Base-by-base conservation (phyloP, 2,113 vertebrate genomes). In the Atherinomorus stipes region DNA sequence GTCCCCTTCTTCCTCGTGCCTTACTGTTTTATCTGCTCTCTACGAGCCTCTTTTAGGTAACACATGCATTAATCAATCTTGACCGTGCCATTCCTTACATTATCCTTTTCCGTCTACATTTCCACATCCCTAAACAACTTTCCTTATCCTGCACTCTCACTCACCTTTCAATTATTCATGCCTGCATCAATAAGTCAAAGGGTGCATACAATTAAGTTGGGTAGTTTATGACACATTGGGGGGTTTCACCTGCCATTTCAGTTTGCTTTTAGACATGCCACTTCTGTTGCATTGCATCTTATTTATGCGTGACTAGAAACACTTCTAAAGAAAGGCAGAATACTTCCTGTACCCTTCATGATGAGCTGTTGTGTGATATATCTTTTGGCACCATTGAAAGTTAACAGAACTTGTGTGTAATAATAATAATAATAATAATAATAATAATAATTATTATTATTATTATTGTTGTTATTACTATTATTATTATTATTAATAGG, bases 171-270 rank as follows among this genome's bases (percentile, higher is more conserved):
- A 89, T 89, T 70, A 87, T 90, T 76, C 19, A 90, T 54, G 70
- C 63, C 66, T 19, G 53, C 77, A 81, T 88, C 74, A 86, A 85
- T 76, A 81, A 83, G 79, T 85, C 61, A 37, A 45, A 70, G 75
- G 69, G 76, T 69, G 81, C 69, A 80, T 56, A 67, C 83, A 89
- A 83, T 87, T 80, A 83, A 82, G 76, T 68, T 79, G 78, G 50
- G 84, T 81, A 77, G 84, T 89, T 84, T 44, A 88, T 87, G 81
- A 62, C 57, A 9, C 13, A n/a, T 34, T 26, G 62, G 37, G 64
- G 51, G 69, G 54, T 70, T 79, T 90, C 62, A 87, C 71, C 71
- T 76, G 81, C 85, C 79, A 85, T 49, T 44, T 26, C 25, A 11
- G 81, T 84, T 85, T 84, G 25, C 62, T 65, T 45, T 19, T 15